These are phyloP conservation scores for Lymantria monacha DNA, from an alignment of 2,888 invertebrate species.

Conservation along the genomic window DNA sequence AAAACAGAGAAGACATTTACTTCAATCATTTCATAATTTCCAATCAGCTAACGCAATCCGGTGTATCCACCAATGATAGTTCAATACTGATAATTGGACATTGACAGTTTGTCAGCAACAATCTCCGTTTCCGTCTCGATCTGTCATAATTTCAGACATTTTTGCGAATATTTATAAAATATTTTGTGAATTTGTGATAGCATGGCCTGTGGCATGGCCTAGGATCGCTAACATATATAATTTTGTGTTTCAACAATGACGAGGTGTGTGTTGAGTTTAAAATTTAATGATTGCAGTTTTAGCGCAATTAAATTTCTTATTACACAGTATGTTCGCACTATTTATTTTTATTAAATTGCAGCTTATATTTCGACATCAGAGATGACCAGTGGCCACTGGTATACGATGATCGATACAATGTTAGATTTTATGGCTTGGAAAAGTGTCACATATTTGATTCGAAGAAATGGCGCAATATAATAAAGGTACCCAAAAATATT, in stretches of 20 bases:
- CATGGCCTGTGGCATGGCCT: too few relatives aligned
- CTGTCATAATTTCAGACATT: too few relatives aligned
- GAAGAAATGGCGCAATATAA: slow-evolving; percentile 91
- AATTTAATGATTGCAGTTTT: slow-evolving; percentile 1
- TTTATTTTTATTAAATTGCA: slow-evolving; percentile 34
- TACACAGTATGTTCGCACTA: neutral
- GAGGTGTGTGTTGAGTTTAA: slow-evolving; percentile 25
- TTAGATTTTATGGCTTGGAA: slow-evolving; percentile 90
- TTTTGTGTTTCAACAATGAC: slow-evolving; percentile 29
- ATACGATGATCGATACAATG: slow-evolving; percentile 90
- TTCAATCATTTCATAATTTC: too few relatives aligned
- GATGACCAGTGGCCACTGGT: slow-evolving; percentile 89
- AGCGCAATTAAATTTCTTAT: neutral
- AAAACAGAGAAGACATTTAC: too few relatives aligned
- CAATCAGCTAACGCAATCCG: too few relatives aligned
- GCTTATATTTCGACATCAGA: slow-evolving; percentile 79
- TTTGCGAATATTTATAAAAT: too few relatives aligned
- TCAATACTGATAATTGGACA: too few relatives aligned
- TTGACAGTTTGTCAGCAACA: too few relatives aligned
- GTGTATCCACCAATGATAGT: too few relatives aligned
- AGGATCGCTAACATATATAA: too few relatives aligned
- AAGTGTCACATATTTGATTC: slow-evolving; percentile 94
- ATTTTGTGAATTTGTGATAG: too few relatives aligned
- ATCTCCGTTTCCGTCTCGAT: too few relatives aligned
- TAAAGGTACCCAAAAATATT: slow-evolving; percentile 70